These are phyloP conservation scores for Toxostoma redivivum DNA, from an alignment of 2,113 vertebrate species.

Conservation along the genomic window DNA sequence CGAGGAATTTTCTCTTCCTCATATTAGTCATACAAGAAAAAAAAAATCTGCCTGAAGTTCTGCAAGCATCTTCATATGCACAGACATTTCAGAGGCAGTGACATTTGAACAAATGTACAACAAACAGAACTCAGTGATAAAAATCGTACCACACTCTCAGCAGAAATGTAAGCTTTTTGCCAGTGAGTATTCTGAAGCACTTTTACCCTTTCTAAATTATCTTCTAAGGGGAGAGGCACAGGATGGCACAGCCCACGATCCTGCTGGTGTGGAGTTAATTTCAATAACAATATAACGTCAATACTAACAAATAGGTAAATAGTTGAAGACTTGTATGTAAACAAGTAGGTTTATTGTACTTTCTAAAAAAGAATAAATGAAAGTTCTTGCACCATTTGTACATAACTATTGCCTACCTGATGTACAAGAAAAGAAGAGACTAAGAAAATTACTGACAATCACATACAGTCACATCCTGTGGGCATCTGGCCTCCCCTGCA, in stretches of 20 bases:
- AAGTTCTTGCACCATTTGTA: background rate
- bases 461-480: accelerated
- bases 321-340: background rate
- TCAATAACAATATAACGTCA: background rate
- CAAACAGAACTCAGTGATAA: background rate
- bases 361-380: background rate
- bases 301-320: background rate
- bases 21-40: background rate
- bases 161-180: background rate
- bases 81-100: accelerated
- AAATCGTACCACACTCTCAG: background rate
- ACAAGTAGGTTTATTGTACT: background rate
- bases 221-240: accelerated
- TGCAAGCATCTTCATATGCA: background rate
- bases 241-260: accelerated
- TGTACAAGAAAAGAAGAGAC: background rate
- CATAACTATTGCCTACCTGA: accelerated
- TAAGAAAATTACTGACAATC: background rate
- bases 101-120: background rate
- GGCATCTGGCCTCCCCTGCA: background rate
- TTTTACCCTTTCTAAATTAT: background rate
- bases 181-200: background rate
- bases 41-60: background rate
- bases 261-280: accelerated
- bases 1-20: background rate